Evolutionary conservation across 1,140 invertebrate genomes (phyloP), one percentile per base, ranked within the genome.

Genomic region (Megalonaias nervosa): DNA sequence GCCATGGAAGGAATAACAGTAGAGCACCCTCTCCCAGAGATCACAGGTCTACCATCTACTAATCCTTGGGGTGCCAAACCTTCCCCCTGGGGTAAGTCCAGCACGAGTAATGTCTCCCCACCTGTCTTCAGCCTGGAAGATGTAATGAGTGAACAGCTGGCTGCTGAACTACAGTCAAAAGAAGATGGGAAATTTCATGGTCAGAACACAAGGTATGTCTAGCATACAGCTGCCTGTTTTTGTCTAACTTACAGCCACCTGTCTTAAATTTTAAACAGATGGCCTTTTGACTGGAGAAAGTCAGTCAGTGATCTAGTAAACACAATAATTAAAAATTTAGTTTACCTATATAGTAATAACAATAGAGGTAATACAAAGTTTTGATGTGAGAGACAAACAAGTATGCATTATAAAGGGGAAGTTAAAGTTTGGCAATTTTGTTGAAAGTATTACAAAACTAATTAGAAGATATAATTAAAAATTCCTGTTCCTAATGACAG

Each of bases 141-240:
- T 71, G 87, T 88, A 1, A 88, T 88, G 87, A 87, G 86, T 78
- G 87, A 88, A 81, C 84, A 87, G 72, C 75, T 88, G 23, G 87
- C 86, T n/a, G 60, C 64, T n/a, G 81, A 88, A 55, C 68, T 87
- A 16, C 79, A 86, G 21, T 71, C 84, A 26, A 26, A 77, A 13
- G 75, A 82, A 65, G 77, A 84, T 19, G 61, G 67, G 19, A 11
- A 55, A 15, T 19, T 48, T 38, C 48, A 73, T 62, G 19, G 31
- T 21, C 31, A 56, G n/a, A 38, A 14, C 6, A 38, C 48, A 14
- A 71, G 19, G 74, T 64, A 62, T 16, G 16, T 68, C 58, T n/a
- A 17, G 48, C 14, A 31, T 65, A 67, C 31, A 23, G 4, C 14
- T 17, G n/a, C 9, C 55, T 66, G 26, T 31, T 31, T 26, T 31